Evolutionary conservation across 2,113 vertebrate species (phyloP), one percentile per base, ranked within the genome.

Genomic region (Chinchilla lanigera): DNA sequence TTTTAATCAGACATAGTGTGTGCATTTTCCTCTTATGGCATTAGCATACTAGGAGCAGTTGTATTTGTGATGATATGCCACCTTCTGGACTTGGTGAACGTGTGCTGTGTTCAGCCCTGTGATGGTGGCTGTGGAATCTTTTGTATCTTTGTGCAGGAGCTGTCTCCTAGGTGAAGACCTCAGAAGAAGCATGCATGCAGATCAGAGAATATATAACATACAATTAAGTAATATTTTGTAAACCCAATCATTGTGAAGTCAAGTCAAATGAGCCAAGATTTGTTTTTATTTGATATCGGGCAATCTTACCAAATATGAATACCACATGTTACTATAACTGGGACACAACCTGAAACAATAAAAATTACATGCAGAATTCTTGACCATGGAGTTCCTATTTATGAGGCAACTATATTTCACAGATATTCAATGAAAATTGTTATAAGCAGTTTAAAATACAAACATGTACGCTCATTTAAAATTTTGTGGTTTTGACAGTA

Each of bases 381-480:
- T 96, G 41, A 90, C 33, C 54, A 16, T 60, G 28, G 28, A 63
- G 13, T 89, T 77, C 12, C n/a, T 78, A 5, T 61, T 61, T 83
- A 28, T 81, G 47, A 87, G 82, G 88, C 19, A 92, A 30, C n/a
- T 81, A 7, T 41, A 47, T 52, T 83, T 58, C 38, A 47, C n/a
- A 65, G 33, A 60, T 58, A 7, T 90, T 71, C 9, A 82, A 14
- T 82, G 86, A 52, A 90, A 95, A 93, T 85, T 80, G 50, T 54
- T 41, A 20, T 61, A 60, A 69, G 22, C 22, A 28, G 44, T 84
- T 96, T 87, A 67, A 95, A 90, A 60, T 56, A 54, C 28, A 93
- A 71, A 63, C 17, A 24, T n/a, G 5, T 87, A 38, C 73, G 38
- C 22, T 87, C 4, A 93, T 71, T 86, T 71, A 71, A 69, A 92